Conservation (phyloP, 2,888 invertebrate species). For the Scaptomyza cyrtandrae region DNA sequence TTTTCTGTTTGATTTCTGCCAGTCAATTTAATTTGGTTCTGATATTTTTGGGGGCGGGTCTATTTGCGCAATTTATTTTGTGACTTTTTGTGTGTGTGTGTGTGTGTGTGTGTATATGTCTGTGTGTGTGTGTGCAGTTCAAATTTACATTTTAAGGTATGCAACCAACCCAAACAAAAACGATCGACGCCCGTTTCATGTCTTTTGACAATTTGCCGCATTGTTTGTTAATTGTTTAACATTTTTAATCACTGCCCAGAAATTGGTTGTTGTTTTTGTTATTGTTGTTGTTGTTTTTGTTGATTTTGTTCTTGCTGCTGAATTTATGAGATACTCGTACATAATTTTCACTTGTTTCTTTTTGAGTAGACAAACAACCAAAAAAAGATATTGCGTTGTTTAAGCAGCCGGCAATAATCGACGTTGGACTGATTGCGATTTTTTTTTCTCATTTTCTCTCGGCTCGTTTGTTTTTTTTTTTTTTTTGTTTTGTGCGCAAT, state of each 20-base stretch:
- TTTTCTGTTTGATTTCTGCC: constrained; percentile 23
- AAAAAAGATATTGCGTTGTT: constrained; percentile 1
- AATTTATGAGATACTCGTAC: constrained; percentile 43
- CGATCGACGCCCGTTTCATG: constrained; percentile 64
- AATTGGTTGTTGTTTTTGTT: constrained; percentile 38
- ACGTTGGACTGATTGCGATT: constrained; percentile 13
- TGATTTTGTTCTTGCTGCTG: constrained; percentile 19
- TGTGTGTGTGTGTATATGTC: constrained; percentile 10
- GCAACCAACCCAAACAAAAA: constrained; percentile 2
- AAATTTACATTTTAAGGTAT: constrained; percentile 65
- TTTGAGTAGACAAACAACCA: neutral
- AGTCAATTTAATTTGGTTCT: neutral
- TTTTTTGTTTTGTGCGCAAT: neutral
- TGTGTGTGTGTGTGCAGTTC: constrained; percentile 20
- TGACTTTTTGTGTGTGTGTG: too few species aligned
- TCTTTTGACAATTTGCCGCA: constrained; percentile 75
- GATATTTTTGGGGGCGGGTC: constrained; percentile 8
- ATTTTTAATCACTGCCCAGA: constrained; percentile 70
- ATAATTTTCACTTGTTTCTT: neutral
- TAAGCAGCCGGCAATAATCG: constrained; percentile 22
- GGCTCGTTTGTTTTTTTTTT: neutral
- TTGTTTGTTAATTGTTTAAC: constrained; percentile 75
- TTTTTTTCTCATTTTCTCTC: constrained; percentile 18
- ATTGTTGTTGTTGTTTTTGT: constrained; percentile 16
- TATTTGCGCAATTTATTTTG: constrained; percentile 50